phyloP scores from a whole-genome alignment of 2,797 vertebrate genomes.

The Botia almorhae region DNA sequence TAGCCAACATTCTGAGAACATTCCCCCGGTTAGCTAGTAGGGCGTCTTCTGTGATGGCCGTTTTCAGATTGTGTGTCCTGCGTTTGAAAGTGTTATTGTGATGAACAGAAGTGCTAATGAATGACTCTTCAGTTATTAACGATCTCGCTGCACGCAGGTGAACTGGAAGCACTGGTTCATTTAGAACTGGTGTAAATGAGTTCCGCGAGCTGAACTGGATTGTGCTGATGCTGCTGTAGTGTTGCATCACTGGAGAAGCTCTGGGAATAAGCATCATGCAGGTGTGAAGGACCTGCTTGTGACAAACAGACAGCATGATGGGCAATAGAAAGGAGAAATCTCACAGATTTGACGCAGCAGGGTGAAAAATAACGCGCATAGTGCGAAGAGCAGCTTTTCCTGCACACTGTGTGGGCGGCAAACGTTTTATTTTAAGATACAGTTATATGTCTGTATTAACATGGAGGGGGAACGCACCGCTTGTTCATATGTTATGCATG shows the following conservation, averaged over 20 bases:
- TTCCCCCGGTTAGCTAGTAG: too few species aligned
- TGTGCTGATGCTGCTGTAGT: constrained; percentile 2
- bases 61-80: too few species aligned
- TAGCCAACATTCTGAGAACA: too few species aligned
- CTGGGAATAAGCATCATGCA: not conserved
- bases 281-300: constrained; percentile 4
- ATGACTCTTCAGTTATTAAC: too few species aligned
- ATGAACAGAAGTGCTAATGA: too few species aligned
- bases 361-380: not conserved
- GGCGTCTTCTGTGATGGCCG: too few species aligned
- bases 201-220: not conserved
- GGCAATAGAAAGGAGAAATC: constrained; percentile 29
- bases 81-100: too few species aligned
- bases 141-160: not conserved
- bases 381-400: constrained; percentile 22
- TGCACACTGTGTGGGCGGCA: constrained; percentile 29
- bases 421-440: constrained; percentile 8
- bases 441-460: constrained; percentile 2
- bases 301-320: constrained; percentile 30
- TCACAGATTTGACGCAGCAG: constrained; percentile 41
- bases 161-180: not conserved
- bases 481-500: not conserved
- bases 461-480: not conserved
- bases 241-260: constrained; percentile 10
- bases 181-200: not conserved